Base-by-base conservation (phyloP, 2,797 vertebrate species). In the Alosa sapidissima region DNA sequence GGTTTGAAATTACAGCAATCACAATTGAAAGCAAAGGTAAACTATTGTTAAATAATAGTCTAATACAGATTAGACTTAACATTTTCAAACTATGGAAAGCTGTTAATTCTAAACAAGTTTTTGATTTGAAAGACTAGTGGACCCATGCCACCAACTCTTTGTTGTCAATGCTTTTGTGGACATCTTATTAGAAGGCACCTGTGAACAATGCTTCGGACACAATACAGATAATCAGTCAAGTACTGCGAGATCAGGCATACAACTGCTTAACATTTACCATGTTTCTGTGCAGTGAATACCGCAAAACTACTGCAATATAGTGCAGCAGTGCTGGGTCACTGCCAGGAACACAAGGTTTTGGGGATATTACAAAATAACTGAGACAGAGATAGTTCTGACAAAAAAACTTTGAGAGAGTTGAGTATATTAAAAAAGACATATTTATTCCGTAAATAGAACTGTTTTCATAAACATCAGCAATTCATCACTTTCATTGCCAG, bases 391-490 rank as follows among this genome's bases (percentile, higher is more conserved):
- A 24, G n/a, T 54, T 41, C 9, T 55, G 36, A 58, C 51, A 51
- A 28, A 65, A 55, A 47, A 83, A 19, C 7, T 7, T 33, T n/a
- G 13, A 14, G 58, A 68, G 16, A 78, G n/a, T 21, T 51, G 87
- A 84, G 89, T 88, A 78, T 78, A 78, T 78, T 78, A 78, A 93
- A 78, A 93, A 91, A 94, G 89, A 93, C 81, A 24, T 90, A 88
- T 98, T 97, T 97, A 96, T 97, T 98, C 92, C 83, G 94, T 96
- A 97, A 97, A 97, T 97, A 97, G 90, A 96, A 93, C 92, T 87
- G 89, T 91, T 93, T 94, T 94, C 93, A 96, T 95, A 93, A 96
- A 96, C 89, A 90, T 94, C 89, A 87, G 85, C 88, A 91, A 90
- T 91, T 91, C 93, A 95, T 95, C 95, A 95, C 90, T 86, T 91